Evolutionary conservation across 2,113 vertebrate genomes (phyloP).

Genomic region (Mustela lutreola): DNA sequence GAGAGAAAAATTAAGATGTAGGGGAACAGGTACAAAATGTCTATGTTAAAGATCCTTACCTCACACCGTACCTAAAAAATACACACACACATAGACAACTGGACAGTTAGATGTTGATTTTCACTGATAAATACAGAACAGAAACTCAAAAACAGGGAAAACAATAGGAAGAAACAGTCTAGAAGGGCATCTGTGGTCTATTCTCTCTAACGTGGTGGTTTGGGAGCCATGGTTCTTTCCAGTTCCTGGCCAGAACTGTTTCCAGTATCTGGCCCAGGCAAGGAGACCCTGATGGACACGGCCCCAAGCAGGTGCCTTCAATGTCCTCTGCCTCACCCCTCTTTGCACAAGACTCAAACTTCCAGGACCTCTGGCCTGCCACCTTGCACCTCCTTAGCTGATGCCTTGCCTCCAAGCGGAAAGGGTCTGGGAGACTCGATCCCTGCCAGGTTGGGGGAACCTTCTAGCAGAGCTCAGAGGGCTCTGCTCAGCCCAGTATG

Average conservation of each 20-base stretch:
- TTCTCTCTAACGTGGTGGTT: not conserved
- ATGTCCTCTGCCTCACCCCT: not conserved
- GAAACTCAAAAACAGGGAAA: not conserved
- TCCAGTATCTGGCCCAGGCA: not conserved
- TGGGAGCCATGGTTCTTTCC: not conserved
- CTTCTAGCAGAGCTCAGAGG: not conserved
- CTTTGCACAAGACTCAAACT: not conserved
- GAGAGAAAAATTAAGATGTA: not conserved
- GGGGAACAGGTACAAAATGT: not conserved
- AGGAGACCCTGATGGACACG: not conserved
- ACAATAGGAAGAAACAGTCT: not conserved
- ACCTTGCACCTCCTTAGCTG: not conserved
- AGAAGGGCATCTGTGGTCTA: too few relatives aligned
- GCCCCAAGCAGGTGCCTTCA: fast-evolving
- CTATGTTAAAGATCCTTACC: not conserved
- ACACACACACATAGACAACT: not conserved
- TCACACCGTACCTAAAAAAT: not conserved
- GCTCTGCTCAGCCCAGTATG: too few relatives aligned
- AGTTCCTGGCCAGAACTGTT: not conserved
- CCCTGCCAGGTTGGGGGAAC: not conserved
- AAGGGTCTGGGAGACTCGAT: not conserved
- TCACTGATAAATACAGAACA: not conserved
- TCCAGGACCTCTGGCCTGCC: too few relatives aligned
- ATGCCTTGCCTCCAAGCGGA: not conserved
- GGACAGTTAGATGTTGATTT: not conserved